phyloP scores from a whole-genome alignment of 1,140 invertebrate genomes.

The Coenobita brevimanus region DNA sequence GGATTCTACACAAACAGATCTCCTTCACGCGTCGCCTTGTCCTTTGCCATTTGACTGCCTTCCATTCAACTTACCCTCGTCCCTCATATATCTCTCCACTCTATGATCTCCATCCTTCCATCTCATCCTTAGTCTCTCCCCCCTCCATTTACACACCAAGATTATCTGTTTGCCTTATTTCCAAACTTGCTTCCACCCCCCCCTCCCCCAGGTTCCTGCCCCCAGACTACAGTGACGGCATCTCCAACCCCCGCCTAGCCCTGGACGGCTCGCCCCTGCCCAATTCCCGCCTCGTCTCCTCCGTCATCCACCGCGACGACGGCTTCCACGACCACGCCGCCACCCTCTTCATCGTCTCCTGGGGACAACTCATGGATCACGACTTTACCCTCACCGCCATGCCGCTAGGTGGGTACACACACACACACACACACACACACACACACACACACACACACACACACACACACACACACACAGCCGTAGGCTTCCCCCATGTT shows the following conservation, averaged over 20 bases:
- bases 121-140: too few species aligned
- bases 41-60: too few species aligned
- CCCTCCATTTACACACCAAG: not conserved
- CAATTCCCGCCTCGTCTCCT: conserved; percentile 86
- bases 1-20: too few species aligned
- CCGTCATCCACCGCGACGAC: conserved; percentile 87
- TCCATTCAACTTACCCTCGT: too few species aligned
- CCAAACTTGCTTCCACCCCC: not conserved
- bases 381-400: conserved; percentile 88
- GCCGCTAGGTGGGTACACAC: conserved; percentile 24
- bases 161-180: not conserved
- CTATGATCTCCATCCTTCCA: too few species aligned
- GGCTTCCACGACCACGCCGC: conserved; percentile 93
- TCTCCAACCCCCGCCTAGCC: conserved; percentile 34
- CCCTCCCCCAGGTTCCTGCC: conserved; percentile 33
- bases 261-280: conserved; percentile 76
- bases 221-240: conserved; percentile 39
- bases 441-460: too few species aligned
- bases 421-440: too few species aligned
- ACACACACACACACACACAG: too few species aligned
- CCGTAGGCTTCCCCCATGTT: too few species aligned
- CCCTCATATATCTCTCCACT: too few species aligned
- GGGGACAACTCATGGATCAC: conserved; percentile 96
- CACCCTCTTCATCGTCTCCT: conserved; percentile 92
- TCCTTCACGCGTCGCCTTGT: too few species aligned